Base-by-base conservation (phyloP, 2,797 vertebrate species). In the Apogon hyalosoma region DNA sequence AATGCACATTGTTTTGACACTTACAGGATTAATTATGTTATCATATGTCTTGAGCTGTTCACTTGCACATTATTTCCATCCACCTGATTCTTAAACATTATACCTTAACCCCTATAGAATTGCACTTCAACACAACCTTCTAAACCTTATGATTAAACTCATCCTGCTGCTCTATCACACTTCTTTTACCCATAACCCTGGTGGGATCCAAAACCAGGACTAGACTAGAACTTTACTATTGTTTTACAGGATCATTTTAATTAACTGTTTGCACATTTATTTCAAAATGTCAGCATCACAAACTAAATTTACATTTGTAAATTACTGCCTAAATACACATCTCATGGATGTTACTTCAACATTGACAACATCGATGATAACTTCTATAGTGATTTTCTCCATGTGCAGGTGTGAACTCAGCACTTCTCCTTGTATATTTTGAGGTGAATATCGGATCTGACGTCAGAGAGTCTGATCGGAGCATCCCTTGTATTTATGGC, bases 401-500 rank as follows among this genome's bases (percentile, higher is more conserved):
- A 31, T 4, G 5, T 31, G 28, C 28, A 31, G 11, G 11, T 13
- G 40, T 13, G 40, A 12, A 41, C 12, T 12, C 40, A 41, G 14
- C 4, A 13, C 9, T 40, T 1, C 8, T 13, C 6, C 1, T 18
- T 40, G n/a, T 15, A 43, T 5, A 16, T 16, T 47, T 14, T 49
- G 3, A 57, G 39, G 24, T 2, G 0, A 47, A n/a, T 24, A 7
- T 15, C 28, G 5, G 52, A 69, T 69, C 14, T 18, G 46, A 58
- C 5, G 4, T 36, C 41, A 41, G 13, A 63, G 31, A 47, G 45
- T 16, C 57, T 74, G 81, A 87, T 85, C 74, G 70, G 82, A 90
- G 80, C 90, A 87, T 89, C 81, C 69, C 80, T 78, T 7, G 48
- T 80, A 56, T 83, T 38, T 79, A 49, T 81, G 75, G 75, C 67